Base-by-base conservation (phyloP, 1,140 invertebrate species). In the Heliconius hermathena region DNA sequence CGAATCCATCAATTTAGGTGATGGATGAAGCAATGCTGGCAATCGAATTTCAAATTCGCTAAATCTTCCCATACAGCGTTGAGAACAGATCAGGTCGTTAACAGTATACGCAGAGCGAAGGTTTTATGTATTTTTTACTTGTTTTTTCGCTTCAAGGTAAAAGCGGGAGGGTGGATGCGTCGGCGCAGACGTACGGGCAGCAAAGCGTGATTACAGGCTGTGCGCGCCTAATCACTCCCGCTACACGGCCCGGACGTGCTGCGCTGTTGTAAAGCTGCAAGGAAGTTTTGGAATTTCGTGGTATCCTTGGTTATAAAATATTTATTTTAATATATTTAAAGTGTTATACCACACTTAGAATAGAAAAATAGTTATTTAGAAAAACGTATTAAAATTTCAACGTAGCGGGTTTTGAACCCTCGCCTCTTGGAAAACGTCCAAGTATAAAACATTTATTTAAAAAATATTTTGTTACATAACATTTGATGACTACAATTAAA, bases 41-140 rank as follows among this genome's bases (percentile, higher is more conserved):
- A 89, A 92, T 93, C 90, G 88, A 91, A 93, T 93, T 92, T 94
- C 90, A 93, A 94, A 94, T 94, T 93, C 90, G 93, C 93, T 92
- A 94, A 94, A 91, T 93, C 91, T 94, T 93, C 93, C 91, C 93
- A 93, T 88, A 93, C 88, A 81, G 86, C 85, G 87, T 85, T 88
- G 88, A 91, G 87, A 91, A 91, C 84, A 89, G 91, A 87, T 89
- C 89, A 88, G 86, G 87, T 94, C 91, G 93, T 94, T 93, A 94
- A 93, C 91, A 91, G 90, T 85, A 87, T 89, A 90, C 88, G 88
- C 85, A 81, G 85, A 78, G 81, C 84, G 82, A 89, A 85, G 83
- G 89, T 85, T 90, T 88, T 89, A 86, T 87, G 80, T 88, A 87
- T 91, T 91, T 92, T 93, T 92, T 90, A 85, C 79, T 91, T 90